phyloP scores from a whole-genome alignment of 2,797 vertebrate species.

The Enteromius mattozi region DNA sequence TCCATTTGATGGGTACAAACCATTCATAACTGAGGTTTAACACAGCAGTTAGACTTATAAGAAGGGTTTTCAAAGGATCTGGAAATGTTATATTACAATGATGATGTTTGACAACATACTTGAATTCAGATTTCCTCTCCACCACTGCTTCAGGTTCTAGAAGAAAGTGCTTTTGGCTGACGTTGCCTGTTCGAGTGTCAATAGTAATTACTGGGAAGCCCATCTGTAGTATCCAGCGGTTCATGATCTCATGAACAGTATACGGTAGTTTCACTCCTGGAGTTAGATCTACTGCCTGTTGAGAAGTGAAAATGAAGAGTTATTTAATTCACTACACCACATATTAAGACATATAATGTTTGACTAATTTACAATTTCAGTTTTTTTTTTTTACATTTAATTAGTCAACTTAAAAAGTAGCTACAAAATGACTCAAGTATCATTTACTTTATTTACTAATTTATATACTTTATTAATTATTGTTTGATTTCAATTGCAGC shows the following conservation, averaged over 20 bases:
- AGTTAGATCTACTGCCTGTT: constrained; percentile 75
- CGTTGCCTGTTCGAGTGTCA: constrained; percentile 75
- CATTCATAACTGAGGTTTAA: constrained; percentile 84
- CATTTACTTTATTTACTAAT: not conserved
- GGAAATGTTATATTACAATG: not conserved
- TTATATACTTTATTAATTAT: too few relatives aligned
- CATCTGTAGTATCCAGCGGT: constrained; percentile 95
- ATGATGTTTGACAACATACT: constrained; percentile 75
- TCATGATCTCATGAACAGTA: constrained; percentile 84
- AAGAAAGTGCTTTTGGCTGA: constrained; percentile 90
- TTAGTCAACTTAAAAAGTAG: not conserved
- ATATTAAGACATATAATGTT: not conserved
- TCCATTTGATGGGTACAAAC: constrained; percentile 86
- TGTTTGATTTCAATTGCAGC: not conserved
- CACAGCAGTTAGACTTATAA: not conserved
- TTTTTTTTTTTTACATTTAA: not conserved
- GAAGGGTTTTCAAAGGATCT: not conserved
- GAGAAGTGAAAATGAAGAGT: not conserved
- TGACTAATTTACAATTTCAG: not conserved
- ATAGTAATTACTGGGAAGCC: constrained; percentile 90
- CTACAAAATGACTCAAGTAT: not conserved
- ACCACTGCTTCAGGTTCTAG: constrained; percentile 79
- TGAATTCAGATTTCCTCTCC: constrained; percentile 81
- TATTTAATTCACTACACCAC: not conserved
- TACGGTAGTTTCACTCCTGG: constrained; percentile 60